Evolutionary conservation across 1,140 invertebrate species (phyloP).

Genomic region (Lasioglossum baleicum): DNA sequence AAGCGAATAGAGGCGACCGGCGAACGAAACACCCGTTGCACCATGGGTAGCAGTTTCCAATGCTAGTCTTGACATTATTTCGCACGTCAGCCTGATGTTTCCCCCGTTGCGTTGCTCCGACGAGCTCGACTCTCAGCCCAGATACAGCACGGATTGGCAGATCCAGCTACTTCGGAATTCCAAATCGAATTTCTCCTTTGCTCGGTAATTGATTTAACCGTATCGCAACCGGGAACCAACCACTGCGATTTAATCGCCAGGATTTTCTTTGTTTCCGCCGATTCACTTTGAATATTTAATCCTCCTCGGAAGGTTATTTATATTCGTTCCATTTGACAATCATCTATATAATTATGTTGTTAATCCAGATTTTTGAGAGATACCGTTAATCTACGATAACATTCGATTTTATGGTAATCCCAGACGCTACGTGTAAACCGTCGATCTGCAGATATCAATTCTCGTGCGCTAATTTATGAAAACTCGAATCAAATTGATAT

Average conservation of each 20-base stretch:
- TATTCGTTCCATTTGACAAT: background rate
- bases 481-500: too few relatives aligned
- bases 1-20: slow-evolving; percentile 23
- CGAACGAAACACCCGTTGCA: slow-evolving; percentile 7
- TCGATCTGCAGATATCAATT: too few relatives aligned
- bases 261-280: background rate
- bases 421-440: too few relatives aligned
- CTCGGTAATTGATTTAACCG: background rate
- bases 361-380: too few relatives aligned
- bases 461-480: too few relatives aligned
- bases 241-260: background rate
- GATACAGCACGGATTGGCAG: background rate
- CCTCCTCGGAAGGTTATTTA: background rate
- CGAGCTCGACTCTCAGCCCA: background rate
- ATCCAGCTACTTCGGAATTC: background rate
- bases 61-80: slow-evolving; percentile 12
- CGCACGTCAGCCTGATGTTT: slow-evolving; percentile 29
- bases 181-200: background rate
- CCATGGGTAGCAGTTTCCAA: slow-evolving; percentile 17
- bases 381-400: too few relatives aligned
- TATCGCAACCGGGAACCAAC: background rate
- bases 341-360: too few relatives aligned
- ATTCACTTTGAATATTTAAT: background rate
- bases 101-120: background rate
- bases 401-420: too few relatives aligned